Evolutionary conservation across 2,888 invertebrate species (phyloP).

Genomic region (Chrysodeixis includens): DNA sequence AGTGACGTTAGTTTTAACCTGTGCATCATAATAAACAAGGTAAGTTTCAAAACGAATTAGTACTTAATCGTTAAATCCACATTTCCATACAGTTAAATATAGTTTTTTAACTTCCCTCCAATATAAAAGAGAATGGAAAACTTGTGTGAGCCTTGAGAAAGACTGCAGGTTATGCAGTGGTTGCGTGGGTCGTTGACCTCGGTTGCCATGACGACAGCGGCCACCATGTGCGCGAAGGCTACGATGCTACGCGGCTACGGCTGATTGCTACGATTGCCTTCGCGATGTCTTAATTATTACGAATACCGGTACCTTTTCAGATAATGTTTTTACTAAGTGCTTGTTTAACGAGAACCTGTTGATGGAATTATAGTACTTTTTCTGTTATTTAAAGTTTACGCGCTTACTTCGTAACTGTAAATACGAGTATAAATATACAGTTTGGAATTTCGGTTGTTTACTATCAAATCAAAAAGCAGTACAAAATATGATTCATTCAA

Average conservation of each 20-base stretch:
- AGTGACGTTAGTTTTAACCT: constrained; percentile 24
- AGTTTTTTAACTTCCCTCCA: background rate
- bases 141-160: constrained; percentile 39
- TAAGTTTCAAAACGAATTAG: too few species aligned
- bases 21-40: constrained; percentile 30
- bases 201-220: constrained; percentile 80
- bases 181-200: constrained; percentile 82
- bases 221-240: constrained; percentile 75
- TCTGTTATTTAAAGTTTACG: background rate
- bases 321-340: background rate
- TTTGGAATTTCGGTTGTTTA: too few species aligned
- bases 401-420: background rate
- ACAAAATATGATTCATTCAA: too few species aligned
- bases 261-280: constrained; percentile 69
- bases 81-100: background rate
- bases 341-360: background rate
- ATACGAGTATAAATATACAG: background rate
- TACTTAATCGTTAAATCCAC: too few species aligned
- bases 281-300: constrained; percentile 46
- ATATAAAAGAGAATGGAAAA: background rate
- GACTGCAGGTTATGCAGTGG: constrained; percentile 67
- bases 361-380: background rate
- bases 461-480: too few species aligned
- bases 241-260: constrained; percentile 57
- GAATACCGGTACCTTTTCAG: background rate